Conservation (phyloP, 2,888 invertebrate genomes). For the Eupithecia vulgata region DNA sequence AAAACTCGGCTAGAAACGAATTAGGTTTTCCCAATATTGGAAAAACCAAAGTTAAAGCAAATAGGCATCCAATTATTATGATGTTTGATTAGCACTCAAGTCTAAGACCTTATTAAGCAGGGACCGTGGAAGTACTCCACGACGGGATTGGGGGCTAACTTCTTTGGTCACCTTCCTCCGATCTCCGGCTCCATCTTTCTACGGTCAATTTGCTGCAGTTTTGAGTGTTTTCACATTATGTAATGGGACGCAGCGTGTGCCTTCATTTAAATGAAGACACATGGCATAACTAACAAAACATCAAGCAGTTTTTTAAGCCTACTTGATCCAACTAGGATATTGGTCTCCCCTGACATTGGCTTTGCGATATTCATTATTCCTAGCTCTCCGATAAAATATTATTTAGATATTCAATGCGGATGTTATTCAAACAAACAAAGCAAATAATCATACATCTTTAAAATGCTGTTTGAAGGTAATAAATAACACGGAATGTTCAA, state of each 20-base stretch:
- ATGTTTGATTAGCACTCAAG: conserved; percentile 26
- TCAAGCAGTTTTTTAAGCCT: too few relatives aligned
- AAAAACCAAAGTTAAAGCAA: conserved; percentile 42
- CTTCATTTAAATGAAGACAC: too few relatives aligned
- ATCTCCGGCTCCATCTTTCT: too few relatives aligned
- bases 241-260: too few relatives aligned
- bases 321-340: neutral
- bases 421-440: neutral
- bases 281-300: too few relatives aligned
- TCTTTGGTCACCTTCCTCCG: too few relatives aligned
- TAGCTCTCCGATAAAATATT: neutral
- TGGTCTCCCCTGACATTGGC: neutral
- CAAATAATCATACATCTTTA: neutral
- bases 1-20: conserved; percentile 12
- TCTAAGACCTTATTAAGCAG: neutral
- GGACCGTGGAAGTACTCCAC: too few relatives aligned
- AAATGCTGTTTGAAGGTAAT: neutral
- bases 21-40: conserved; percentile 43
- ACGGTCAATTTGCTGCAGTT: too few relatives aligned
- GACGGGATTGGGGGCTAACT: too few relatives aligned
- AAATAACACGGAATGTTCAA: conserved; percentile 4
- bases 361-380: neutral
- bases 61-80: conserved; percentile 18
- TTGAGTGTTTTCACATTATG: too few relatives aligned
- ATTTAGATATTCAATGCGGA: neutral